Conservation (phyloP, 2,113 vertebrate species). For the Melanerpes aurifrons region DNA sequence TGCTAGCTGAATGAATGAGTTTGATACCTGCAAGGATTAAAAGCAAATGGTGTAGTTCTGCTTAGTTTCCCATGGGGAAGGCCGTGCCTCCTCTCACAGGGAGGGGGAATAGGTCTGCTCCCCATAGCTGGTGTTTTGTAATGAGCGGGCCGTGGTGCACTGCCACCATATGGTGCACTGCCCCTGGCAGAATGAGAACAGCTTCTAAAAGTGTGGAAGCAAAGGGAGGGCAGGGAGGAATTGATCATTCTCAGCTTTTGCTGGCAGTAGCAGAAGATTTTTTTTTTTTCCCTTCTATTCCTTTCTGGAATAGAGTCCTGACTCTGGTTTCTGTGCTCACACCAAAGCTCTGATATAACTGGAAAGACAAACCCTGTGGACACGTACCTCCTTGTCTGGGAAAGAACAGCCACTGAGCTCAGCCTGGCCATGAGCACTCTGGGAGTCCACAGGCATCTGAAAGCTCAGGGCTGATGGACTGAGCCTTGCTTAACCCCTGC, state of each 20-base stretch:
- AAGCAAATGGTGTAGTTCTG: not conserved
- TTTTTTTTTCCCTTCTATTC: not conserved
- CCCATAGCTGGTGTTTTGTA: not conserved
- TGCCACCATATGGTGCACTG: not conserved
- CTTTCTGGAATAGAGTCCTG: not conserved
- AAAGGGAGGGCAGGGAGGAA: not conserved
- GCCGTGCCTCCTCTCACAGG: not conserved
- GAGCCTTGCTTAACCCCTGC: not conserved
- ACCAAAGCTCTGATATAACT: not conserved
- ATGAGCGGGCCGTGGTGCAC: not conserved
- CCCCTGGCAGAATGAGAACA: not conserved
- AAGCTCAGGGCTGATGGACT: not conserved
- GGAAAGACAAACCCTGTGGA: not conserved
- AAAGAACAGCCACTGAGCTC: not conserved
- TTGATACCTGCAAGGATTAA: not conserved
- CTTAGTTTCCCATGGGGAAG: not conserved
- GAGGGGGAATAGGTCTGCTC: not conserved
- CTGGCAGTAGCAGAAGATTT: not conserved
- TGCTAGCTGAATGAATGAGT: not conserved
- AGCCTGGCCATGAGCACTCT: rapidly evolving
- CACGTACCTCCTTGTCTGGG: not conserved
- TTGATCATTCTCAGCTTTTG: not conserved
- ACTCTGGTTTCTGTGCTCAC: not conserved
- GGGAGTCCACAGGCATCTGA: not conserved
- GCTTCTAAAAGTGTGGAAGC: not conserved